Percentiles rank a stretch among this genome's conserved stretches.
phyloP scores from a whole-genome alignment of 2,797 vertebrate genomes.

The Brachyrhaphis roseni region DNA sequence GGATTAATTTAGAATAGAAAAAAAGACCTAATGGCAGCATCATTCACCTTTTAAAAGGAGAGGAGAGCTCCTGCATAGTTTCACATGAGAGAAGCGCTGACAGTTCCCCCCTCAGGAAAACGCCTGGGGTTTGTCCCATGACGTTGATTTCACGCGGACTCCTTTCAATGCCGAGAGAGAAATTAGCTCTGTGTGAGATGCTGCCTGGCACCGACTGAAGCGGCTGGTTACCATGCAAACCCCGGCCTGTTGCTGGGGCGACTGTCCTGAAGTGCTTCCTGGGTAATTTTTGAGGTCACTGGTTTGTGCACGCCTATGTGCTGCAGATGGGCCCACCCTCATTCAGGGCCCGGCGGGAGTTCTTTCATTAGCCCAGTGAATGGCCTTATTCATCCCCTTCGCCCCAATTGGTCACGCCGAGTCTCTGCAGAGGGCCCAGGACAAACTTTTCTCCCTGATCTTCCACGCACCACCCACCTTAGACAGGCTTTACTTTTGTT shows the following conservation, averaged over 20 bases:
- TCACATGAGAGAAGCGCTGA: conserved; percentile 70
- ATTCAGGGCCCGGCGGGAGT: conserved; percentile 80
- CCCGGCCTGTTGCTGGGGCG: conserved; percentile 81
- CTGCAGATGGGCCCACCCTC: conserved; percentile 82
- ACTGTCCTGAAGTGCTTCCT: conserved; percentile 85
- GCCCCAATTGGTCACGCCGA: conserved; percentile 81
- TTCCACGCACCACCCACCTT: conserved; percentile 74
- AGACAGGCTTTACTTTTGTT: conserved; percentile 76
- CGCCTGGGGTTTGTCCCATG: conserved; percentile 51
- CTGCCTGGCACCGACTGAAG: conserved; percentile 79
- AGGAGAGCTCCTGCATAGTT: conserved; percentile 53
- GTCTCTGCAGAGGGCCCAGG: conserved; percentile 73
- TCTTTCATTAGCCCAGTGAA: conserved; percentile 83
- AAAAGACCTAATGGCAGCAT: conserved; percentile 45
- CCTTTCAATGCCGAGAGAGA: conserved; percentile 68
- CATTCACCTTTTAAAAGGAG: conserved; percentile 55
- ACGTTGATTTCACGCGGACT: conserved; percentile 77
- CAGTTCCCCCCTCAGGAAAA: conserved; percentile 43
- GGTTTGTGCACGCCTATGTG: conserved; percentile 84
- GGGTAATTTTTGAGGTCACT: conserved; percentile 87
- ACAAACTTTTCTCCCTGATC: conserved; percentile 79
- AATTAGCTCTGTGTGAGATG: conserved; percentile 73
- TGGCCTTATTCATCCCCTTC: conserved; percentile 82
- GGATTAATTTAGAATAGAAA: not conserved
- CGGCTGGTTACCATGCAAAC: conserved; percentile 81